phyloP scores from a whole-genome alignment of 2,113 vertebrate species.

The Brevimyrus niger region DNA sequence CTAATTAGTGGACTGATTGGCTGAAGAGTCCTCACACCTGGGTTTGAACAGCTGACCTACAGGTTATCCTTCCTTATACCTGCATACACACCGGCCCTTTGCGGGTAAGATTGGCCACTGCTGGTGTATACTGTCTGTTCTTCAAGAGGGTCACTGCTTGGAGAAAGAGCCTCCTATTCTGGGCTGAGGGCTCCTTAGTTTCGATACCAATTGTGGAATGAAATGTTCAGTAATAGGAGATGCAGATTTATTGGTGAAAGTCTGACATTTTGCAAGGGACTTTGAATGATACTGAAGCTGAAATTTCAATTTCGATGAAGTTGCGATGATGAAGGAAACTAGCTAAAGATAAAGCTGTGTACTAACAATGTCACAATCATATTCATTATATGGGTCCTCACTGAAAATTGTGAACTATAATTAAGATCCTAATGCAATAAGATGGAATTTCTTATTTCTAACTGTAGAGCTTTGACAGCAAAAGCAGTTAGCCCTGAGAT shows the following conservation, averaged over 20 bases:
- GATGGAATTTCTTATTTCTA: background rate
- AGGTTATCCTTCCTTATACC: too few relatives aligned
- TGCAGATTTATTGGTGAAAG: background rate
- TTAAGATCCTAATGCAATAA: background rate
- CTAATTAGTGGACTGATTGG: too few relatives aligned
- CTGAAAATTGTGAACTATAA: background rate
- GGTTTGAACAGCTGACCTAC: too few relatives aligned
- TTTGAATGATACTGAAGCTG: background rate
- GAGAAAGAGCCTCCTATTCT: background rate
- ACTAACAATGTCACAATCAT: background rate
- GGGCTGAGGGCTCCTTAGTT: background rate
- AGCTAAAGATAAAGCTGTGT: background rate
- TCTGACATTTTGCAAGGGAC: background rate
- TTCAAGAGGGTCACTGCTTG: background rate
- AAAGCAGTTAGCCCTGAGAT: background rate
- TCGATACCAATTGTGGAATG: background rate
- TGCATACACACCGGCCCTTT: too few relatives aligned
- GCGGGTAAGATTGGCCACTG: too few relatives aligned
- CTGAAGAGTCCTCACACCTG: too few relatives aligned
- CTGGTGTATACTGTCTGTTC: background rate
- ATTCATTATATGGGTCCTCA: background rate
- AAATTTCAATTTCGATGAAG: background rate
- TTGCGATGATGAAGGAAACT: background rate
- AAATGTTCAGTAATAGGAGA: background rate
- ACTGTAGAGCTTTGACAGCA: background rate